Evolutionary conservation across 92 coral and sea anemone genomes (phyloP).

Genomic region (Parazoanthus atlanticus): DNA sequence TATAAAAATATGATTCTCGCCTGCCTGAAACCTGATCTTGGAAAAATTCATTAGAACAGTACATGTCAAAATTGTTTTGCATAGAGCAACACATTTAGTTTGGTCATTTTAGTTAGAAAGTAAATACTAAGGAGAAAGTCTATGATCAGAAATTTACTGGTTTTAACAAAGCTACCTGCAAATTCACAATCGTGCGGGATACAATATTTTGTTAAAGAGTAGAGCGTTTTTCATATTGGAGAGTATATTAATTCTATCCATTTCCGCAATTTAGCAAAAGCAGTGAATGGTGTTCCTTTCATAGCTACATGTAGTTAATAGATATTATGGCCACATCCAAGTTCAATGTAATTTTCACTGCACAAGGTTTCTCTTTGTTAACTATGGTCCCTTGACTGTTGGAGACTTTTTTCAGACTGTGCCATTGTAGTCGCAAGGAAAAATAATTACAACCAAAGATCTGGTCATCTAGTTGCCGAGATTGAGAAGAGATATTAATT

Average conservation of each 20-base stretch:
- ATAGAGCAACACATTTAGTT: neutral
- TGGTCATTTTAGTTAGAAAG: neutral
- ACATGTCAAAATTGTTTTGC: neutral
- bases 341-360: neutral
- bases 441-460: neutral
- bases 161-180: neutral
- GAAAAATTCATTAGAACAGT: no score
- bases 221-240: neutral
- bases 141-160: neutral
- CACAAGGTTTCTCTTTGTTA: neutral
- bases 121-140: neutral
- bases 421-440: neutral
- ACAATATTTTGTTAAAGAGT: neutral
- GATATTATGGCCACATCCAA: neutral
- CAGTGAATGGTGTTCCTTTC: neutral
- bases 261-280: neutral
- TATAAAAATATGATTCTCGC: no score
- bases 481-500: no score
- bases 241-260: neutral
- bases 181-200: neutral
- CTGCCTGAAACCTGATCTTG: no score
- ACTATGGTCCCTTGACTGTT: neutral
- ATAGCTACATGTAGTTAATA: neutral
- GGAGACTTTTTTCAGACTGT: neutral
- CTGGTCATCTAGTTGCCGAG: no score